Conservation (phyloP, 2,113 vertebrate genomes). For the Macrotus californicus region DNA sequence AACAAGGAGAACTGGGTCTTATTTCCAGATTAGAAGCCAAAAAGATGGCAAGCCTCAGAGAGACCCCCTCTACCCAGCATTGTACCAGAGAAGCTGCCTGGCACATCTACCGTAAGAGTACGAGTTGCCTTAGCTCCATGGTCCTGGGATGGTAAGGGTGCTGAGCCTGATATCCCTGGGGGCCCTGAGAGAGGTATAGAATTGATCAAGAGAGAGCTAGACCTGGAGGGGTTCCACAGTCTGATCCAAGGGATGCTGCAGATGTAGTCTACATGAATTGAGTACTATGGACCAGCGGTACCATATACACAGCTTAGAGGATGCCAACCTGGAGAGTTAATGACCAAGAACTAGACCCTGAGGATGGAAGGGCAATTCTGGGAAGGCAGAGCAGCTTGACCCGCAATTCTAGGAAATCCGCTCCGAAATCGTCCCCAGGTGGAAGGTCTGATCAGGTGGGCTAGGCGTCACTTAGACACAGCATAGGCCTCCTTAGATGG, state of each 20-base stretch:
- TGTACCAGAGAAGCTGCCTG: background rate
- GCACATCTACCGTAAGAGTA: background rate
- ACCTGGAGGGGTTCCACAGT: background rate
- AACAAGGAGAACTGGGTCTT: background rate
- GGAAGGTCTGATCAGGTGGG: background rate
- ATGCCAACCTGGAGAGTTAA: background rate
- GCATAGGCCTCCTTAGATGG: background rate
- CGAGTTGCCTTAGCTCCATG: background rate
- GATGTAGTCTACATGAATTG: background rate
- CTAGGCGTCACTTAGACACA: background rate
- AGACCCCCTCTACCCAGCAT: background rate
- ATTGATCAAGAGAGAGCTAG: background rate
- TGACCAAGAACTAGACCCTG: background rate
- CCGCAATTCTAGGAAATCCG: background rate
- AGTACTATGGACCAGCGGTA: background rate
- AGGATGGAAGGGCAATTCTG: background rate
- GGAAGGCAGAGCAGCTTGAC: background rate
- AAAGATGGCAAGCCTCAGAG: background rate
- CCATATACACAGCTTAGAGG: background rate
- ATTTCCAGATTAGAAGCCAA: background rate
- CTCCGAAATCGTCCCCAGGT: background rate
- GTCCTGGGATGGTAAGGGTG: background rate
- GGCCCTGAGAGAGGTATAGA: background rate
- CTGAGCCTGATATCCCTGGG: background rate
- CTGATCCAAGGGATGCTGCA: background rate